Evolutionary conservation across 2,888 invertebrate species (phyloP).

Genomic region (Callosobruchus maculatus): DNA sequence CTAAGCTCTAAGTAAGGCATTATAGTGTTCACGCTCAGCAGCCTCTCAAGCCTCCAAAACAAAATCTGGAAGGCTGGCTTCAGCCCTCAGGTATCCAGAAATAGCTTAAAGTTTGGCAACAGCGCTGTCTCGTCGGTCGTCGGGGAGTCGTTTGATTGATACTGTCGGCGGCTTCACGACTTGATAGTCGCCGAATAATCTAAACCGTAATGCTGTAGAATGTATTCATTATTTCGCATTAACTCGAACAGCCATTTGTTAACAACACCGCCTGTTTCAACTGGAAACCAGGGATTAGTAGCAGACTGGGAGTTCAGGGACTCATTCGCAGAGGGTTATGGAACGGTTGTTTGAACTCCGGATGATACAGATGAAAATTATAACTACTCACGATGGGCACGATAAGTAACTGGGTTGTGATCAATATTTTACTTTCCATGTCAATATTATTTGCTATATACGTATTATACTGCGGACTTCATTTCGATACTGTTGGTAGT

Average conservation of each 20-base stretch:
- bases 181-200: slow-evolving; percentile 51
- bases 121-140: neutral
- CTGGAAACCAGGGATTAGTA: neutral
- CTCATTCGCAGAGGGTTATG: neutral
- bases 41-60: no score
- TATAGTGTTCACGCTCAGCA: no score
- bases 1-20: no score
- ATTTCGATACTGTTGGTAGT: no score
- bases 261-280: slow-evolving; percentile 9
- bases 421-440: no score
- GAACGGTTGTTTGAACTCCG: neutral
- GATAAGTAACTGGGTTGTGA: no score
- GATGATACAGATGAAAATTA: neutral
- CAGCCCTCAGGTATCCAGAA: no score
- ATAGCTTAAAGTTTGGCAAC: neutral
- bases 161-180: slow-evolving; percentile 44
- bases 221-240: slow-evolving; percentile 51
- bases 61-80: no score
- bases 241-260: slow-evolving; percentile 46
- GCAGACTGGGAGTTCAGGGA: neutral
- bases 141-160: slow-evolving; percentile 45
- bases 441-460: no score
- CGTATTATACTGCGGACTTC: no score
- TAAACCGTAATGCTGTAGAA: slow-evolving; percentile 50
- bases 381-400: neutral